Base-by-base conservation (phyloP, 2,797 vertebrate species). In the Pogonophryne albipinna region DNA sequence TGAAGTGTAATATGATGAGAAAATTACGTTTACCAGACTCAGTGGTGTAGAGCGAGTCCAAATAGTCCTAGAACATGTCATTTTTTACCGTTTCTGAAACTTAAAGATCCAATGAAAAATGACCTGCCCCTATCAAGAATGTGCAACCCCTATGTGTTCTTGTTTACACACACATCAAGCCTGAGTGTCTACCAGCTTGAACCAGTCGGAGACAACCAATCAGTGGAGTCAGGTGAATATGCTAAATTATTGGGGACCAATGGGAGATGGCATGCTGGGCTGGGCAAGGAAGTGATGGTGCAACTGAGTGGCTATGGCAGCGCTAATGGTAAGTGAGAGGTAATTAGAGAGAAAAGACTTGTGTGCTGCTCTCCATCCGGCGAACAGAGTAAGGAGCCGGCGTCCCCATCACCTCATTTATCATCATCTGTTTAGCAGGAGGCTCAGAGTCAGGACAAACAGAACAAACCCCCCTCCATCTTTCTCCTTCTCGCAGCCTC, bases 341-440 rank as follows among this genome's bases (percentile, higher is more conserved):
- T 94, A 94, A 95, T 95, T 95, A 95, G 90, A 92, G 91, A 87
- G 86, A 92, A 91, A 93, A 92, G 87, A 93, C 92, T 93, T 64
- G 78, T 87, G 91, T 76, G 86, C 78, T 53, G 82, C 89, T 87
- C 83, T 81, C 90, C 90, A 91, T 93, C 88, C 89, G 76, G 84
- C 61, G 76, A 89, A 73, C 85, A 78, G 93, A 88, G 85, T 58
- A 10, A 85, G 82, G 85, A 89, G 86, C 84, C 75, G 56, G 86
- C 87, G 89, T 87, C 68, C 85, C 87, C 83, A 63, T 85, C 49
- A 76, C 78, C 92, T 93, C 93, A 94, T 95, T 94, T 92, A 95
- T 96, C 93, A 94, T 95, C 93, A 95, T 95, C 94, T 93, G 85
- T 86, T 94, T 93, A 93, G 91, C 82, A 81, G 90, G 88, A 86